phyloP scores from a whole-genome alignment of 35 echinoderm and acorn worm genomes.

The Heliocidaris tuberculata region DNA sequence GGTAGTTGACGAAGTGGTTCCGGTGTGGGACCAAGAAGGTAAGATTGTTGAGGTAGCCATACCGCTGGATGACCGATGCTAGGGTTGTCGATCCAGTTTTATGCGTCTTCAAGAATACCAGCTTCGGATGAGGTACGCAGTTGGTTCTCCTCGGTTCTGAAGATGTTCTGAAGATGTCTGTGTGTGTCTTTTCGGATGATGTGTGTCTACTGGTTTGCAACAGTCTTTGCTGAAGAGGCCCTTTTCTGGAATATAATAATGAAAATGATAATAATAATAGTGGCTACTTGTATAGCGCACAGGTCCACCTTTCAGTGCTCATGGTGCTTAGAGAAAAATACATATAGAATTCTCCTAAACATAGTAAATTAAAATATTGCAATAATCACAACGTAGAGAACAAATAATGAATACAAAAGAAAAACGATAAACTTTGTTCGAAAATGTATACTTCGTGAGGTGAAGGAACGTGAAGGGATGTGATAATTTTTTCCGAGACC shows the following conservation, averaged over 20 bases:
- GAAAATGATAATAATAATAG: background rate
- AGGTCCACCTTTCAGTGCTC: too few relatives aligned
- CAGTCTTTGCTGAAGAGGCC: background rate
- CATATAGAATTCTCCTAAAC: too few relatives aligned
- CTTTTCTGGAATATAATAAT: background rate
- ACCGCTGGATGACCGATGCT: slow-evolving; percentile 49
- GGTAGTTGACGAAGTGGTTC: slow-evolving; percentile 35
- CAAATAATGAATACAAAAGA: too few relatives aligned
- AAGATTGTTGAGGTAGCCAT: slow-evolving; percentile 45
- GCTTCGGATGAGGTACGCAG: background rate
- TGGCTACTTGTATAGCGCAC: too few relatives aligned
- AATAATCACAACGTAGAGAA: too few relatives aligned
- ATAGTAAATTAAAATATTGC: too few relatives aligned
- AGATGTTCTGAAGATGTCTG: background rate
- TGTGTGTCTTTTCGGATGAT: background rate
- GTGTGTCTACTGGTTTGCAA: background rate
- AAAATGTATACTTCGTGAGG: too few relatives aligned
- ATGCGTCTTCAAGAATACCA: slow-evolving; percentile 50
- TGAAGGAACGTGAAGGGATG: too few relatives aligned
- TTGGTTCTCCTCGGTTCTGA: background rate
- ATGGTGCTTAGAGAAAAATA: too few relatives aligned
- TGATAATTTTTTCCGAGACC: too few relatives aligned
- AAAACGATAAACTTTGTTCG: too few relatives aligned
- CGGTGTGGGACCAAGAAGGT: slow-evolving; percentile 28
- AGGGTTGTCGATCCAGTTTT: slow-evolving; percentile 43